Evolutionary conservation across 2,888 invertebrate genomes (phyloP), one percentile per base, ranked within the genome.

Genomic region (Calameuta idolon): DNA sequence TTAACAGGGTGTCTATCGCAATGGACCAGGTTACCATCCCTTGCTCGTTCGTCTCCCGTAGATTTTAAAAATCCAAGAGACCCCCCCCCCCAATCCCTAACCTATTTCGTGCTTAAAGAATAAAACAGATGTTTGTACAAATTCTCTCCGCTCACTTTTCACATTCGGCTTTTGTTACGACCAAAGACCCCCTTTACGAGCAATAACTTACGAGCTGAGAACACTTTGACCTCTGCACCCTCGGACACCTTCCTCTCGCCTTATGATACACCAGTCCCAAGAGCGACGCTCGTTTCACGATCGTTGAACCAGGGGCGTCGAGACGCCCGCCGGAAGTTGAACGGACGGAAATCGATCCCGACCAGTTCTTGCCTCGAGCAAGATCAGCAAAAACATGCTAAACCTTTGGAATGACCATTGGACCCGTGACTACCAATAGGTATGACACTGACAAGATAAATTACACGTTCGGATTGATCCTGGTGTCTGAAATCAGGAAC

Each of bases 71-170:
- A 55, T 55, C 55, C 0, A 23, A 55, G 9, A 5, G 23, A 55
- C 15, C 40, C 40, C 0, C 3, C 23, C 55, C 40, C 23, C 2
- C 2, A 23, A 23, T 2, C 55, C 55, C 55, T 55, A 55, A 23
- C 55, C 55, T 55, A 55, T 55, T 55, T 55, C 23, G 55, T 55
- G 55, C 71, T 12, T 31, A 12, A 71, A 71, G 33, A 71, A 71
- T 71, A 71, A 71, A 34, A 71, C 34, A 71, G 71, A 71, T 34
- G 33, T 71, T 71, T 34, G 71, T 71, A 71, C 71, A 31, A 71
- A 33, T 71, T 71, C 34, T 30, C 71, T 12, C 15, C 71, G 71
- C 55, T 55, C 55, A 55, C 55, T 55, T 55, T 55, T 55, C 23
- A 55, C 23, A 55, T 55, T 55, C 55, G 55, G 55, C 55, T 23